Base-by-base conservation (phyloP, 2,888 invertebrate genomes). In the Amblyjoppa proteus region DNA sequence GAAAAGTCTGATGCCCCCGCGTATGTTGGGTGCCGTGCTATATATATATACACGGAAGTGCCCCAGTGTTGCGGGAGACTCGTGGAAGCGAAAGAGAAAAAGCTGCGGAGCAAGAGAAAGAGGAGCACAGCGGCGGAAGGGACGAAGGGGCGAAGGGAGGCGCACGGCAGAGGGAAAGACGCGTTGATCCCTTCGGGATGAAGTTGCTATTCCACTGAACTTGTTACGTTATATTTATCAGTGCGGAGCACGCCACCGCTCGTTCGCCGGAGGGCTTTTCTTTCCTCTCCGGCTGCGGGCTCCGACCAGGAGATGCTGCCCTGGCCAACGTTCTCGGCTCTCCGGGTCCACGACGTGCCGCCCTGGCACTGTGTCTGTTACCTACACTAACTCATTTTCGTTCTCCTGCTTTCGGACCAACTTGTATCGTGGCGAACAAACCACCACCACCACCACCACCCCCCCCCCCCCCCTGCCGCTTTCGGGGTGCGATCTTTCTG, bases 181-280 rank as follows among this genome's bases (percentile, higher is more conserved):
- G 91, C 92, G 93, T 93, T 94, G 94, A 94, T 94, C 93, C 94
- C 91, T 90, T 88, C 88, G 91, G 93, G 93, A 94, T 94, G 93
- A 93, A 93, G 92, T 90, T 91, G 93, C 93, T 93, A 93, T 93
- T 93, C 93, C 92, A 90, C 91, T 91, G 92, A 93, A 94, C 93
- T 94, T 93, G 94, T 93, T 93, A 93, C 94, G 92, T 94, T 93
- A 93, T 93, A 94, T 94, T 94, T 94, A 94, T 94, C 94, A 94
- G 93, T 92, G 88, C 90, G 87, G 89, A 89, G 89, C 87, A 87
- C 79, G 81, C 84, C 79, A 74, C 83, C 92, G 91, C 88, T 83
- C 90, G 87, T 90, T 90, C 90, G 87, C 88, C 87, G 80, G 82
- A 87, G 89, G 87, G 86, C 88, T 87, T 88, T 88, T 83, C 83